These are phyloP conservation scores for Actenoides hombroni DNA, from an alignment of 2,113 vertebrate species.

Conservation along the genomic window DNA sequence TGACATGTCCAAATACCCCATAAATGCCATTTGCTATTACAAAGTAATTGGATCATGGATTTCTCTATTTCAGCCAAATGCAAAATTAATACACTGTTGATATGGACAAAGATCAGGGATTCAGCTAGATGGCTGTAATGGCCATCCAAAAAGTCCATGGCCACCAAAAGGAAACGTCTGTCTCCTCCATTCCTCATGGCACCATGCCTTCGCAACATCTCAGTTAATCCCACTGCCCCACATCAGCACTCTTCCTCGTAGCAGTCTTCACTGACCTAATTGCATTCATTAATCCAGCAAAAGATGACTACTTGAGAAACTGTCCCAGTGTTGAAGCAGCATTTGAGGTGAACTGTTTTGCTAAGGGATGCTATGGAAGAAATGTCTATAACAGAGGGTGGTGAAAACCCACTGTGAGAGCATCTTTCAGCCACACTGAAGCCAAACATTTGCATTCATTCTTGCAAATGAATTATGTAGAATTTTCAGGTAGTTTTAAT, in stretches of 20 bases:
- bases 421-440: not conserved
- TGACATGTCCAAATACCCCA: not conserved
- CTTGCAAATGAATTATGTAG: not conserved
- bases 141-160: not conserved
- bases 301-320: not conserved
- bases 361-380: not conserved
- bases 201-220: not conserved
- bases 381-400: not conserved
- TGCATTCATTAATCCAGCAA: not conserved
- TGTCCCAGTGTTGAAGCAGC: rapidly evolving
- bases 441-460: rapidly evolving
- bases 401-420: not conserved
- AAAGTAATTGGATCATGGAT: not conserved
- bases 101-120: not conserved
- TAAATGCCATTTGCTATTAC: not conserved
- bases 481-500: not conserved
- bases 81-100: not conserved
- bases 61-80: not conserved
- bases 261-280: not conserved
- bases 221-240: not conserved
- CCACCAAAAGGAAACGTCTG: not conserved
- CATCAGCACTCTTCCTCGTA: not conserved
- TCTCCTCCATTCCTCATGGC: rapidly evolving
- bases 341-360: not conserved
- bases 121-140: not conserved